These are phyloP conservation scores for Aphelocoma californica DNA, from an alignment of 2,797 vertebrate genomes.

Conservation along the genomic window DNA sequence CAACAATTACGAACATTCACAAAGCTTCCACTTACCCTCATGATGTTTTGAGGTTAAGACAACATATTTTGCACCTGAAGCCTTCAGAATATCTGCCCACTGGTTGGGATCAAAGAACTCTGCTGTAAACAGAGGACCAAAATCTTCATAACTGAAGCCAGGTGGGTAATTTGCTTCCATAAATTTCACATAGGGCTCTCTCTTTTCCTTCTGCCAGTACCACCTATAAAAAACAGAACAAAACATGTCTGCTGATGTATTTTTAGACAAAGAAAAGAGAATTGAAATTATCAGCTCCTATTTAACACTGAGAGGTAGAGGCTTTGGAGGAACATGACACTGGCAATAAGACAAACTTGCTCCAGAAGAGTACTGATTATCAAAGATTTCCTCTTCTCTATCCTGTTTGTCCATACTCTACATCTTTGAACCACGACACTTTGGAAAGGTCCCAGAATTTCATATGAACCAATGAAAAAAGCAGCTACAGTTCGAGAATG, in stretches of 20 bases:
- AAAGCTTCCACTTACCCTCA: constrained; percentile 81
- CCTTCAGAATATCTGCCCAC: constrained; percentile 87
- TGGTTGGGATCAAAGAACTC: constrained; percentile 88
- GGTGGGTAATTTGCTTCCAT: constrained; percentile 91
- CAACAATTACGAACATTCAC: background rate
- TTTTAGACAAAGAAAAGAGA: background rate
- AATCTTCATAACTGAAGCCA: constrained; percentile 88
- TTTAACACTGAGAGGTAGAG: background rate
- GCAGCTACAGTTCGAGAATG: background rate
- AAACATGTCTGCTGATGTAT: background rate
- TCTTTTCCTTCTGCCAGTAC: constrained; percentile 86
- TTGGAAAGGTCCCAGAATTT: background rate
- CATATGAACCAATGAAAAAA: background rate
- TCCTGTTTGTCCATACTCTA: background rate
- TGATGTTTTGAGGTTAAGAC: constrained; percentile 98
- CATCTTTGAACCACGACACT: background rate
- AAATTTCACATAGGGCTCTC: constrained; percentile 81
- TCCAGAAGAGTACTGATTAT: background rate
- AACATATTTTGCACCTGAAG: constrained; percentile 93
- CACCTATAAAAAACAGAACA: constrained; percentile 78
- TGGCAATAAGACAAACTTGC: background rate
- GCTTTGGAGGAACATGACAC: background rate
- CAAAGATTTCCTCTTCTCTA: background rate
- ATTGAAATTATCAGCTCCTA: background rate
- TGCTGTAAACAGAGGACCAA: constrained; percentile 86